phyloP scores from a whole-genome alignment of 2,888 invertebrate species.

The Anaspis maculata region DNA sequence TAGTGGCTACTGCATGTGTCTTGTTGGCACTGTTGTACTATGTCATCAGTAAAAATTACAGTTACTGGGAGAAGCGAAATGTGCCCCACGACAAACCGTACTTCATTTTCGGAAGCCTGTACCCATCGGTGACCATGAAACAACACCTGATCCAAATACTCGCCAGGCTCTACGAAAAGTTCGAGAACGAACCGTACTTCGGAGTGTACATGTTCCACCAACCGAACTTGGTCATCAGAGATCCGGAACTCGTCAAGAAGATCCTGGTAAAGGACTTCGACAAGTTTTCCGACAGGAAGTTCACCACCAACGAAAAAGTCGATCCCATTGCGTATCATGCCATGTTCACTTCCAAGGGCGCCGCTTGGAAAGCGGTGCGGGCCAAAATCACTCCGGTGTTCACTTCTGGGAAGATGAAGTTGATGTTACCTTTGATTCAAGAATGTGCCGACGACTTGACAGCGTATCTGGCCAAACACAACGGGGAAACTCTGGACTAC shows the following conservation, averaged over 20 bases:
- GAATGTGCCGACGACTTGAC: constrained; percentile 34
- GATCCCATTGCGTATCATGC: constrained; percentile 39
- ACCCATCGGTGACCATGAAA: constrained; percentile 3
- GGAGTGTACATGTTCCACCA: constrained; percentile 44
- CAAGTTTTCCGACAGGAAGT: constrained; percentile 41
- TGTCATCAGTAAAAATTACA: constrained; percentile 4
- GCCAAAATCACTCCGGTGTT: constrained; percentile 46
- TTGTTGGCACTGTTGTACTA: no score
- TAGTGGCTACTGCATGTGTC: no score
- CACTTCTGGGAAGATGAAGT: constrained; percentile 47
- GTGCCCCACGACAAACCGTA: constrained; percentile 6
- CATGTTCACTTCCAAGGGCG: constrained; percentile 40
- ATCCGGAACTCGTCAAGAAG: constrained; percentile 41
- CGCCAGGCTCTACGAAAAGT: constrained; percentile 20
- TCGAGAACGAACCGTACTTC: constrained; percentile 28
- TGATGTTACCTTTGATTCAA: constrained; percentile 43
- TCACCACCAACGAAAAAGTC: constrained; percentile 37
- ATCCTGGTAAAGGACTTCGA: constrained; percentile 43
- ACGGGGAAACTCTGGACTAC: constrained; percentile 7
- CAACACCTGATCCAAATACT: constrained; percentile 5
- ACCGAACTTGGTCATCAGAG: constrained; percentile 40
- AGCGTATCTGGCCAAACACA: constrained; percentile 15
- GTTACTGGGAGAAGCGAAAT: constrained; percentile 5
- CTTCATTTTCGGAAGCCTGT: constrained; percentile 9
- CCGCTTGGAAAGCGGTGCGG: constrained; percentile 46